Evolutionary conservation across 1,140 invertebrate genomes (phyloP), one percentile per base, ranked within the genome.

Genomic region (Drosophila triauraria): DNA sequence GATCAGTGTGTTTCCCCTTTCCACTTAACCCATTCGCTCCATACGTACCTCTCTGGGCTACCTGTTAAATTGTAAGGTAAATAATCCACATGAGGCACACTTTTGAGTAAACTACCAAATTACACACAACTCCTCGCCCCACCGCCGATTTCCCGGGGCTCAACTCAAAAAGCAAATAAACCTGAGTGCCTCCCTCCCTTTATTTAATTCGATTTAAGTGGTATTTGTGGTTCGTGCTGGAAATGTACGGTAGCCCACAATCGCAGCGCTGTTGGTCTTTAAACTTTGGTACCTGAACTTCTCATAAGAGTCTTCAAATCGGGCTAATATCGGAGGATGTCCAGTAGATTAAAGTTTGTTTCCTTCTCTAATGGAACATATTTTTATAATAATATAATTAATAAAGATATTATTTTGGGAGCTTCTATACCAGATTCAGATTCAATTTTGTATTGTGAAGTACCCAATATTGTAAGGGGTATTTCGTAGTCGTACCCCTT

Each of bases 61-160:
- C 82, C 82, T 84, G 82, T 78, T 84, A 84, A 84, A 81, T 78
- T 83, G 67, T 78, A 81, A 78, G 59, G 82, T 78, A 85, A 85
- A 84, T 82, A 84, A 72, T 72, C 71, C 48, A 82, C 76, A 72
- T 80, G 53, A 62, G 80, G 80, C 62, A 63, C 80, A 83, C 80
- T 83, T 82, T 78, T 64, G 64, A 70, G 64, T 43, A 60, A 69
- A 80, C 81, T 67, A 81, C 78, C 78, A 81, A 81, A 82, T 82
- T 77, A 83, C 75, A 65, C 60, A 79, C 80, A 75, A 40, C 47
- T 54, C 59, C 30, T 40, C 27, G 10, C 32, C 61, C 50, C 2
- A 15, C 35, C 27, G 13, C 12, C n/a, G 54, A 47, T 47, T 40
- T 61, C 53, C 69, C 13, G 59, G 44, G 43, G 67, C 38, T 56